Evolutionary conservation across 2,888 invertebrate species (phyloP), one percentile per base, ranked within the genome.

Genomic region (Drosophila longiperda): DNA sequence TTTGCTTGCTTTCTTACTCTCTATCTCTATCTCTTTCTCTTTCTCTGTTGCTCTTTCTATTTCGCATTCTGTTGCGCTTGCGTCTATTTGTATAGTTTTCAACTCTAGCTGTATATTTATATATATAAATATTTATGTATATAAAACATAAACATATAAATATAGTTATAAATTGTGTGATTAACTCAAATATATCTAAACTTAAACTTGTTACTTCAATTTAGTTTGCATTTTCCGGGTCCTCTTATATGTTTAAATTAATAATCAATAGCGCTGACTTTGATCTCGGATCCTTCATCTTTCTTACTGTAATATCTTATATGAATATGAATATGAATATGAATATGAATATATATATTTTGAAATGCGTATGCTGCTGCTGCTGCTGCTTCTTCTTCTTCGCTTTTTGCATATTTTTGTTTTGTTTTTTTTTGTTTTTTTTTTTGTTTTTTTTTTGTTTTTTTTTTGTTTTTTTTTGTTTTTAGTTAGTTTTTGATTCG

Each of bases 21-120:
- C 17, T 23, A n/a, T 29, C 23, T 29, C 23, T 52, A 8, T 61
- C 11, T 40, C 6, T 26, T 12, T 45, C 32, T 40, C 17, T 59
- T 2, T 40, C 57, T 54, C 36, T 54, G 32, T 61, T 38, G 17
- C 54, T 9, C 17, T 9, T 29, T 49, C 26, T 26, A 12, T n/a
- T 29, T 45, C 15, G 29, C 26, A 11, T 29, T 50, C 26, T 49
- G 5, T n/a, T 26, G 26, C 23, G 42, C 42, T 15, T 15, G 36
- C 36, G 15, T 36, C 36, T 36, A 36, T 67, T 73, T 73, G 59
- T 65, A 76, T 78, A 78, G 75, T 78, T 77, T 68, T 74, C 76
- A 79, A 79, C 80, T 79, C 76, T 77, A 77, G 79, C 76, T 73
- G 79, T 73, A 63, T 71, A 63, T 58, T 55, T 42, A 50, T 63